These are phyloP conservation scores for Trachelus iudaicus DNA, from an alignment of 2,888 invertebrate species.

Conservation along the genomic window DNA sequence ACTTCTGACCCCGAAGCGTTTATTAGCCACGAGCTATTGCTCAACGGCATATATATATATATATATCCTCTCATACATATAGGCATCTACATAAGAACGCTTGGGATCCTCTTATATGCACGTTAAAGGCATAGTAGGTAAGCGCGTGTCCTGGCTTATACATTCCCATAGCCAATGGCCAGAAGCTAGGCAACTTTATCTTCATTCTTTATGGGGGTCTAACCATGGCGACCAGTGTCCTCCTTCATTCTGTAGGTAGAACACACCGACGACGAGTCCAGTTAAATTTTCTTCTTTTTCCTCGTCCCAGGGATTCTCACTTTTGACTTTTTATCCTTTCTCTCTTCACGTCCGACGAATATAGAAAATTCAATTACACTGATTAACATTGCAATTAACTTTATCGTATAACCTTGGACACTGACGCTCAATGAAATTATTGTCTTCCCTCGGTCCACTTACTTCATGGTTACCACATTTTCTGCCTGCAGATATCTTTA, in stretches of 20 bases:
- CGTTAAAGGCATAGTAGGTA: background rate
- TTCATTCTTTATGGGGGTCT: background rate
- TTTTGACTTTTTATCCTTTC: background rate
- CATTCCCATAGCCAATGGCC: background rate
- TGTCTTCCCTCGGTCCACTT: background rate
- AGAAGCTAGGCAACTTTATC: background rate
- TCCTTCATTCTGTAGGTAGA: background rate
- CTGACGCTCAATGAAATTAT: accelerated
- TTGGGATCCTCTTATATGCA: background rate
- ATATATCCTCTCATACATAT: background rate
- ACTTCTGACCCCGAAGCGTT: slow-evolving; percentile 42
- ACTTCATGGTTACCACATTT: background rate
- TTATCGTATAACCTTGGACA: background rate
- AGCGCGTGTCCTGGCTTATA: background rate
- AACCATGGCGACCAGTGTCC: background rate
- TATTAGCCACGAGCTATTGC: slow-evolving; percentile 37
- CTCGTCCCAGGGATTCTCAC: background rate
- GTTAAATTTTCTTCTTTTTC: background rate
- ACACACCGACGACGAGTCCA: background rate
- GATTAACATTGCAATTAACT: background rate
- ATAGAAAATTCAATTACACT: background rate
- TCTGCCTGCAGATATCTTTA: background rate
- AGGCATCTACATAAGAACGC: background rate
- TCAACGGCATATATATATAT: slow-evolving; percentile 22
- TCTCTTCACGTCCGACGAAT: background rate